These are phyloP conservation scores for Plecturocebus donacophilus DNA, from an alignment of 2,113 vertebrate genomes.

Conservation along the genomic window DNA sequence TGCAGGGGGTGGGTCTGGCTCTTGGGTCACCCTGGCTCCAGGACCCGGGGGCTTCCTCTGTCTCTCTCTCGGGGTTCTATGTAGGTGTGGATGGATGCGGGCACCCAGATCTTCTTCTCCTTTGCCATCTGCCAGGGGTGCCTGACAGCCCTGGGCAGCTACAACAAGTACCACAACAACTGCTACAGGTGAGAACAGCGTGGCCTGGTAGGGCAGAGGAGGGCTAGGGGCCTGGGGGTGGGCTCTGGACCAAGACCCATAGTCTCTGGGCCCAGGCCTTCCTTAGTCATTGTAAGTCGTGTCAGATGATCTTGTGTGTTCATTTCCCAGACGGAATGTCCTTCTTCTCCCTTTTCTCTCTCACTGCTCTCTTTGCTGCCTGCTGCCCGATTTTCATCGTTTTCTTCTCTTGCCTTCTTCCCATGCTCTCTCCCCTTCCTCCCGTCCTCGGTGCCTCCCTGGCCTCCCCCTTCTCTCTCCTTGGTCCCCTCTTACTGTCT, in stretches of 20 bases:
- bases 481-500: background rate
- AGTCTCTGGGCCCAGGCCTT: background rate
- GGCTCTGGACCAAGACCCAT: background rate
- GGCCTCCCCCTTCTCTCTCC: background rate
- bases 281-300: no score
- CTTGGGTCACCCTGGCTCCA: background rate
- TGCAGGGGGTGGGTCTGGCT: background rate
- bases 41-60: background rate
- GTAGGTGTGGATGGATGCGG: conserved; percentile 94
- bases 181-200: conserved; percentile 90
- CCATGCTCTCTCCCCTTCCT: background rate
- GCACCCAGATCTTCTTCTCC: conserved; percentile 93
- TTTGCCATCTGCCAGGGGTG: conserved; percentile 93
- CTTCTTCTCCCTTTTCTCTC: background rate
- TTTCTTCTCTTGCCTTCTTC: accelerated
- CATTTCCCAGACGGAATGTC: background rate
- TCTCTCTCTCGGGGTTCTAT: conserved; percentile 32
- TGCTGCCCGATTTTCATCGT: background rate
- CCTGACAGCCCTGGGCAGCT: conserved; percentile 94
- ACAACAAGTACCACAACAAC: conserved; percentile 95
- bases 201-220: background rate
- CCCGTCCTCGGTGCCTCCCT: background rate
- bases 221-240: background rate
- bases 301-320: background rate
- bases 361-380: background rate